Percentiles rank a stretch among this genome's conserved stretches.
phyloP scores from a whole-genome alignment of 2,113 vertebrate species.

The Alectura lathami region DNA sequence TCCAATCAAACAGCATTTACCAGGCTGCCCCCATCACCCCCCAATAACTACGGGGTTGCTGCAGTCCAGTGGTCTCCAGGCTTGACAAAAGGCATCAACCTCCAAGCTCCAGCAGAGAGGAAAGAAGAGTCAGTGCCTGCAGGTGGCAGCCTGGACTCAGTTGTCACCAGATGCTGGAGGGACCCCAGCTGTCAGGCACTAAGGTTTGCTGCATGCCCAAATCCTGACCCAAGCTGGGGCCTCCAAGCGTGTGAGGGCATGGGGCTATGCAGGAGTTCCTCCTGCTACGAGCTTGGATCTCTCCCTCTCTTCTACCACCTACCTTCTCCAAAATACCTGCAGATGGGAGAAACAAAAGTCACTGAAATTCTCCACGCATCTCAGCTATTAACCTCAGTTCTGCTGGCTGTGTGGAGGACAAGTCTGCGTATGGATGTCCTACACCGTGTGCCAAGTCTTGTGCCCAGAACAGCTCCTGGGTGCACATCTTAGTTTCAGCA shows the following conservation, averaged over 20 bases:
- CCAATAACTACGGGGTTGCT: not conserved
- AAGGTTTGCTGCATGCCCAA: not conserved
- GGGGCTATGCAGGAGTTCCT: not conserved
- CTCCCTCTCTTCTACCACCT: not conserved
- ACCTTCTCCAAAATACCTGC: not conserved
- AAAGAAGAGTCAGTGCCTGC: not conserved
- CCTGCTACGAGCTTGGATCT: not conserved
- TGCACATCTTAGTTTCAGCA: not conserved
- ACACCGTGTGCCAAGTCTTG: not conserved
- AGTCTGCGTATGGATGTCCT: rapidly evolving
- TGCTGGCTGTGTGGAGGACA: not conserved
- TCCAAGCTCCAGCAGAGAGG: not conserved
- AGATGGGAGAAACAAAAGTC: not conserved
- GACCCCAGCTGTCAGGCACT: not conserved
- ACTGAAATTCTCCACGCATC: not conserved
- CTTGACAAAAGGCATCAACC: not conserved
- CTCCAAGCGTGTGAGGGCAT: not conserved
- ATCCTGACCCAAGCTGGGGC: not conserved
- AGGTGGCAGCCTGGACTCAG: not conserved
- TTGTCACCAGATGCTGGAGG: not conserved
- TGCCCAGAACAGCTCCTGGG: not conserved
- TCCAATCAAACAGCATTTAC: not conserved
- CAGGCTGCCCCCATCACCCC: too few species aligned
- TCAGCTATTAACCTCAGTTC: not conserved
- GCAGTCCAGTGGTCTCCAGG: not conserved